phyloP scores from a whole-genome alignment of 2,797 vertebrate genomes.

The Atherinosoma microstoma region DNA sequence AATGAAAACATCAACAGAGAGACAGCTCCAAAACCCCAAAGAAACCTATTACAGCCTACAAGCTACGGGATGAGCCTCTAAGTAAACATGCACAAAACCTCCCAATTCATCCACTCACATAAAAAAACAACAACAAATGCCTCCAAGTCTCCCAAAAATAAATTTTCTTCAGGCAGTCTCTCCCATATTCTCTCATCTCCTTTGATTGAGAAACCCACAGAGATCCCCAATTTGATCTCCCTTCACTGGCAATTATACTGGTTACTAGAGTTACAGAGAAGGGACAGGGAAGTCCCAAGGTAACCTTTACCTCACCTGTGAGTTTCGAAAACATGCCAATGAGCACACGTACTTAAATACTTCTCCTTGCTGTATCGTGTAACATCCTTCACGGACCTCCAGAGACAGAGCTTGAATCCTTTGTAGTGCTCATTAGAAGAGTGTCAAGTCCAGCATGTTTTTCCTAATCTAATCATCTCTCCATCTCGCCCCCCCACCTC shows the following conservation, averaged over 20 bases:
- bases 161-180: slow-evolving; percentile 24
- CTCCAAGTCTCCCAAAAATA: slow-evolving; percentile 28
- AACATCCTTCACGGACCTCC: slow-evolving; percentile 48
- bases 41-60: neutral
- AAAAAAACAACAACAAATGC: neutral
- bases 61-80: neutral
- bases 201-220: slow-evolving; percentile 46
- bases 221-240: slow-evolving; percentile 53
- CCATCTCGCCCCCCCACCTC: slow-evolving; percentile 31
- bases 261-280: slow-evolving; percentile 44
- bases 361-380: slow-evolving; percentile 41
- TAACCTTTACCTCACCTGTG: slow-evolving; percentile 63
- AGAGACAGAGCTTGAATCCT: slow-evolving; percentile 65
- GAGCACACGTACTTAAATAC: slow-evolving; percentile 25
- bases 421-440: slow-evolving; percentile 82
- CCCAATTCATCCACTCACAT: neutral
- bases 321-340: slow-evolving; percentile 30
- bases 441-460: slow-evolving; percentile 78
- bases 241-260: slow-evolving; percentile 63
- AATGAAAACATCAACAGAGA: neutral
- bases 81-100: neutral
- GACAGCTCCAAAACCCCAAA: neutral
- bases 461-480: slow-evolving; percentile 81
- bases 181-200: slow-evolving; percentile 45
- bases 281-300: slow-evolving; percentile 56